Evolutionary conservation across 2,797 vertebrate species (phyloP).

Genomic region (Potorous gilbertii): DNA sequence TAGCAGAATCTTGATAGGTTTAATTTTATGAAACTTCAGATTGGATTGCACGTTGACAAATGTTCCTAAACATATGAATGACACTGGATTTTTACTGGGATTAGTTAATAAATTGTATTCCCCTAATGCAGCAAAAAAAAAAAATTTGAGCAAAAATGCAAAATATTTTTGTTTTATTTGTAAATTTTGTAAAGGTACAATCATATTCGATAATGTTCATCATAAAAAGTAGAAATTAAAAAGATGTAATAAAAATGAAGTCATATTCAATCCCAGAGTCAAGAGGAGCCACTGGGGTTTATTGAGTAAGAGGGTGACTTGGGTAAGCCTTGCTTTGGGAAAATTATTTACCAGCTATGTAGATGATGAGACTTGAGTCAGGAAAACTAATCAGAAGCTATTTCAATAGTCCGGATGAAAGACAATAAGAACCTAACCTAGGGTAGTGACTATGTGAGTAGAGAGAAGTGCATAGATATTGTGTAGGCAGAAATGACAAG

Average conservation of each 20-base stretch:
- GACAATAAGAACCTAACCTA: neutral
- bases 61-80: conserved; percentile 17
- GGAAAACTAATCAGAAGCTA: neutral
- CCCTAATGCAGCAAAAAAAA: neutral
- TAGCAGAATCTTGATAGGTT: neutral
- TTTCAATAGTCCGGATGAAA: neutral
- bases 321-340: neutral
- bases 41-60: conserved; percentile 40
- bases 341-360: neutral
- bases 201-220: neutral
- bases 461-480: neutral
- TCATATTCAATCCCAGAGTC: neutral
- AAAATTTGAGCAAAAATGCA: conserved; percentile 9
- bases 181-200: neutral
- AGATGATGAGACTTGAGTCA: neutral
- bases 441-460: neutral
- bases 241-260: neutral
- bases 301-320: neutral
- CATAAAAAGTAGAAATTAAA: neutral
- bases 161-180: conserved; percentile 11
- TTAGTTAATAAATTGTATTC: conserved; percentile 48
- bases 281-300: neutral
- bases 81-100: neutral
- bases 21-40: conserved; percentile 47
- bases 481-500: neutral